Evolutionary conservation across 2,797 vertebrate species (phyloP), one percentile per base, ranked within the genome.

Genomic region (Amphiprion clarkii): DNA sequence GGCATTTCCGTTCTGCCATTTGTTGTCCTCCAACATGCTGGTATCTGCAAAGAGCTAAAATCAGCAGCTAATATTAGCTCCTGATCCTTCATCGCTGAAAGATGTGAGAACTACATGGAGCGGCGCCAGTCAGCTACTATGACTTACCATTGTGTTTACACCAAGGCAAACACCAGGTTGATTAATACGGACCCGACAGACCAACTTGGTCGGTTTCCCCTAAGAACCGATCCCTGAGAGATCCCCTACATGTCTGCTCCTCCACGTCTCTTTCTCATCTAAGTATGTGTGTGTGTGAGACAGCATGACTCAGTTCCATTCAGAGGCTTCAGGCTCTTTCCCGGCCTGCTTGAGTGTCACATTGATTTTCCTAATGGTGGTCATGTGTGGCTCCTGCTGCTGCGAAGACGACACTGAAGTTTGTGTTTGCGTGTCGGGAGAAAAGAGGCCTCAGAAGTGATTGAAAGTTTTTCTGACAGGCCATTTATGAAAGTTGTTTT

Each of bases 351-450:
- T 56, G 78, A 81, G 70, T 89, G 93, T 92, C 89, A 92, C 88
- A 88, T 83, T 87, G 90, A 92, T 90, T 92, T 84, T 49, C 67
- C 36, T 88, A 87, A 91, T 86, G 72, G 77, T 70, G 82, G 80
- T 93, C 89, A 92, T 89, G 86, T 82, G 84, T 71, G 65, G 12
- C 21, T 70, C 61, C 76, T 72, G 74, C 81, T 79, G 76, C 65
- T 79, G 53, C 56, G 48, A 71, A 70, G 74, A 58, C 9, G 1
- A 27, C 36, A 2, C 27, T 72, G 44, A 54, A 56, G 21, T 69
- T 49, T 58, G 49, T 53, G 61, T 71, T 73, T 65, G 27, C 36
- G 21, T 59, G 53, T 29, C 64, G 60, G 67, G 44, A 39, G 61
- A 67, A 72, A 70, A 52, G 55, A 10, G 21, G 3, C 12, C 53